Evolutionary conservation across 2,888 invertebrate genomes (phyloP).

Genomic region (Sceliomorpha sp.): DNA sequence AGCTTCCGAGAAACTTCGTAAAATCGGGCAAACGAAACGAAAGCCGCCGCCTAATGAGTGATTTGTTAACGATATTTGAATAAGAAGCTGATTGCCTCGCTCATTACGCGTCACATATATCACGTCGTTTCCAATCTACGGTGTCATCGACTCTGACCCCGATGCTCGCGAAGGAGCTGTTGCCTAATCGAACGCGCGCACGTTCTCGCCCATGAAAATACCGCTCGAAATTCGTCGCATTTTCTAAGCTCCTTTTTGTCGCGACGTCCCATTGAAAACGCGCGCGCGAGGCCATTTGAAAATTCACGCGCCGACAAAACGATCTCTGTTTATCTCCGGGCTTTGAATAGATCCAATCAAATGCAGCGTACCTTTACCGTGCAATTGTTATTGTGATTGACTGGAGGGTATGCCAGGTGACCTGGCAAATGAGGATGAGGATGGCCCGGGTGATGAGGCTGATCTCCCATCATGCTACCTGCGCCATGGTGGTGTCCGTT

Average conservation of each 20-base stretch:
- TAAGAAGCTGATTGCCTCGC: conserved; percentile 28
- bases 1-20: conserved; percentile 48
- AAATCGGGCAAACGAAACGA: conserved; percentile 32
- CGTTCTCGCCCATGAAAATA: too few species aligned
- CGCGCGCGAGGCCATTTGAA: too few species aligned
- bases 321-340: too few species aligned
- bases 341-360: conserved; percentile 1
- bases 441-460: conserved; percentile 81
- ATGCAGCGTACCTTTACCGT: conserved; percentile 75
- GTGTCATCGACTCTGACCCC: too few species aligned
- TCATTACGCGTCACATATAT: not conserved
- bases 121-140: too few species aligned
- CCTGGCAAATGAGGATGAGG: conserved; percentile 82
- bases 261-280: too few species aligned
- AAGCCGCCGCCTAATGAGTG: conserved; percentile 13
- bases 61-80: conserved; percentile 30
- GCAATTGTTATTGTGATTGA: conserved; percentile 82
- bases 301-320: too few species aligned
- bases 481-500: conserved; percentile 77
- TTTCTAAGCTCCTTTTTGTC: too few species aligned
- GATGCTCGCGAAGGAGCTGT: too few species aligned
- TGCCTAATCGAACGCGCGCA: too few species aligned
- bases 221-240: too few species aligned
- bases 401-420: conserved; percentile 77
- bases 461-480: conserved; percentile 77